Percentiles rank a stretch among this genome's conserved stretches.
These are phyloP conservation scores for Etheostoma cragini DNA, from an alignment of 2,113 vertebrate genomes.

Conservation along the genomic window DNA sequence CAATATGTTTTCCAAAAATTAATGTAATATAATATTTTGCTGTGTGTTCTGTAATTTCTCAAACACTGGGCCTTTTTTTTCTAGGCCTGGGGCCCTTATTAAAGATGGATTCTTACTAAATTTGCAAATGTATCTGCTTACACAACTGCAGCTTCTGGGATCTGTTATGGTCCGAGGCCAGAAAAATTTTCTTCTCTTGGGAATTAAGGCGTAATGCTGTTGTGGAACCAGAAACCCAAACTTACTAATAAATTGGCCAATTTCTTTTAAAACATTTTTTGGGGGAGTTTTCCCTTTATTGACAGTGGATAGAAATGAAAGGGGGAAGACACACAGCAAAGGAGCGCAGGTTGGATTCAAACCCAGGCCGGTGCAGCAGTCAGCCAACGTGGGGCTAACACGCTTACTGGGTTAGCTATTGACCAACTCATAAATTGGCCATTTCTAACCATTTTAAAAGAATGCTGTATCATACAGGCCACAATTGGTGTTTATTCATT, in stretches of 20 bases:
- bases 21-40: conserved; percentile 4
- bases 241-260: background rate
- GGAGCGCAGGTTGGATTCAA: no score
- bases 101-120: conserved; percentile 7
- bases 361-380: no score
- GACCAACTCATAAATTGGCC: background rate
- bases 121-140: conserved; percentile 32
- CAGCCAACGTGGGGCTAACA: no score
- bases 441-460: conserved; percentile 3
- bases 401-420: no score
- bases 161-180: conserved; percentile 32
- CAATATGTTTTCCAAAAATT: conserved; percentile 22
- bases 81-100: background rate
- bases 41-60: conserved; percentile 11
- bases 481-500: background rate
- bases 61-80: background rate
- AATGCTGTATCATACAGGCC: background rate
- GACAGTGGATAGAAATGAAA: no score
- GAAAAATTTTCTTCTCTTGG: conserved; percentile 18
- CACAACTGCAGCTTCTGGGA: conserved; percentile 15
- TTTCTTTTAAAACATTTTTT: background rate
- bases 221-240: conserved; percentile 50
- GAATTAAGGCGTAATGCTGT: conserved; percentile 12
- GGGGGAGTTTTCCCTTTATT: no score
- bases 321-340: no score